Evolutionary conservation across 2,797 vertebrate genomes (phyloP).

Genomic region (Masticophis lateralis): DNA sequence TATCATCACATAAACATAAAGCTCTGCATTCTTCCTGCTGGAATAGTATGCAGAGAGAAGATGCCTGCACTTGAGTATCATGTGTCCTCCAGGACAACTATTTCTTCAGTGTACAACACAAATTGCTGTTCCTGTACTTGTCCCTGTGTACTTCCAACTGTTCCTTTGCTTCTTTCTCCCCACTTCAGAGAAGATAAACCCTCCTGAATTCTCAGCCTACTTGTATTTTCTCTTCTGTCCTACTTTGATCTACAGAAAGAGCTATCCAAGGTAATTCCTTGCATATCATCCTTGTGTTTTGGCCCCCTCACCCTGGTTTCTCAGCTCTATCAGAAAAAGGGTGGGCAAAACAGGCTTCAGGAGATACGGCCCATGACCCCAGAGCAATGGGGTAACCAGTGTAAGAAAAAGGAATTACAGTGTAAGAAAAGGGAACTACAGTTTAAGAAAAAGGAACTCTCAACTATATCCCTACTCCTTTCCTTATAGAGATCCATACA

Average conservation of each 20-base stretch:
- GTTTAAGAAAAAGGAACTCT: no score
- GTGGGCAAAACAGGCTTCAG: not conserved
- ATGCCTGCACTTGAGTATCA: not conserved
- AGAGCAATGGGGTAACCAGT: not conserved
- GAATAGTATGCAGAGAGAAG: not conserved
- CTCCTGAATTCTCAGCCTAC: conserved; percentile 81
- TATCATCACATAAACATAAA: not conserved
- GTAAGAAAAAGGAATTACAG: no score
- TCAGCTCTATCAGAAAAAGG: not conserved
- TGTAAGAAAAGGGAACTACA: not conserved
- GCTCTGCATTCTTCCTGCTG: not conserved
- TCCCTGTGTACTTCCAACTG: not conserved
- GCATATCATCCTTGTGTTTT: not conserved
- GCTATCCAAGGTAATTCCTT: conserved; percentile 80
- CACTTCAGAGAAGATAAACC: conserved; percentile 67
- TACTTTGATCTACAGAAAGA: conserved; percentile 85
- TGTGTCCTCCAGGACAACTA: not conserved
- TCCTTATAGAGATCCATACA: not conserved
- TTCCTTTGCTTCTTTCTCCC: not conserved
- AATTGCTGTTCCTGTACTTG: not conserved
- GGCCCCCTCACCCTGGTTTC: not conserved
- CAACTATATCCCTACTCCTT: not conserved
- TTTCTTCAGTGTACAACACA: not conserved
- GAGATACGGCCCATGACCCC: not conserved
- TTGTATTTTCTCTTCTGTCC: conserved; percentile 90